Evolutionary conservation across 2,888 invertebrate genomes (phyloP).

Genomic region (Xylota sylvarum): DNA sequence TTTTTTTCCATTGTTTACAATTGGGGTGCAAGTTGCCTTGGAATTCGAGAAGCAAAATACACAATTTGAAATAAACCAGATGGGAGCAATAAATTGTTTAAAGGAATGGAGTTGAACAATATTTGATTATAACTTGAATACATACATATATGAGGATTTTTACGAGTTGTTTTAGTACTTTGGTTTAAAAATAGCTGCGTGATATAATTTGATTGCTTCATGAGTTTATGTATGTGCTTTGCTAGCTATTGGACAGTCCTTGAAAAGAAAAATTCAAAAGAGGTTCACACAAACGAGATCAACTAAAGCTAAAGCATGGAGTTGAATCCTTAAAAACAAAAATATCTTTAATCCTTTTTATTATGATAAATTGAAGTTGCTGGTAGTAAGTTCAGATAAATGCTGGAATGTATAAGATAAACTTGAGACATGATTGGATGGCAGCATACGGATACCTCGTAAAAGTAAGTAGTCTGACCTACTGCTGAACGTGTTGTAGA

Average conservation of each 20-base stretch:
- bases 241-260: too few species aligned
- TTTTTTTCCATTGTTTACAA: conserved; percentile 36
- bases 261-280: too few species aligned
- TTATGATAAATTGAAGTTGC: too few species aligned
- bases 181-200: not conserved
- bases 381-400: too few species aligned
- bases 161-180: not conserved
- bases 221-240: not conserved
- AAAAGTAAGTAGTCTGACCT: too few species aligned
- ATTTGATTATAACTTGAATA: not conserved
- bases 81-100: conserved; percentile 13
- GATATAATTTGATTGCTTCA: not conserved
- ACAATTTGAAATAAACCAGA: conserved; percentile 42
- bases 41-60: conserved; percentile 18
- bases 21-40: conserved; percentile 48
- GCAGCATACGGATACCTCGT: too few species aligned
- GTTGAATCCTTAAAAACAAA: too few species aligned
- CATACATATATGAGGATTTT: not conserved
- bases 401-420: too few species aligned
- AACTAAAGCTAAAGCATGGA: too few species aligned
- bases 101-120: not conserved
- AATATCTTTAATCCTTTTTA: too few species aligned
- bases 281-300: not conserved
- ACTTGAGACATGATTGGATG: too few species aligned
- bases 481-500: too few species aligned